phyloP scores from a whole-genome alignment of 2,888 invertebrate species.

The Oligia fasciuncula region DNA sequence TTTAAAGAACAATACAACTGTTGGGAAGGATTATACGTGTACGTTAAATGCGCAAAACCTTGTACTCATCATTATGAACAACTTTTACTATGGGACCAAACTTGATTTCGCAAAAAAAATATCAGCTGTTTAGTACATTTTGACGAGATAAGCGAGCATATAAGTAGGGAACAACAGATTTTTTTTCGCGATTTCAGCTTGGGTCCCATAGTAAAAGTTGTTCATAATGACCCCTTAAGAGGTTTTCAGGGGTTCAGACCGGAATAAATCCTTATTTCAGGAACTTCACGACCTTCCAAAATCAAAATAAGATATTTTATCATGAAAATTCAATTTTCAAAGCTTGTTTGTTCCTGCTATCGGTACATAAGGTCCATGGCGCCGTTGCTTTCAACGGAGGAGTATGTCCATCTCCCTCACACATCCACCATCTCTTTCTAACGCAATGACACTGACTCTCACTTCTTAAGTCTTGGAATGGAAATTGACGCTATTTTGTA shows the following conservation, averaged over 20 bases:
- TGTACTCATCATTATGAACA: no score
- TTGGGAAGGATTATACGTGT: no score
- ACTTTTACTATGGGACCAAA: no score
- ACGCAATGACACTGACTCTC: constrained; percentile 70
- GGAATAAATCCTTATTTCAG: not conserved
- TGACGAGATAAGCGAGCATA: no score
- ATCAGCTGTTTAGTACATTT: no score
- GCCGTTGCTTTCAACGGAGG: constrained; percentile 62
- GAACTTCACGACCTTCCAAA: not conserved
- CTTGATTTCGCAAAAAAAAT: no score
- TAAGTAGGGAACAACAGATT: no score
- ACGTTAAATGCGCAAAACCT: no score
- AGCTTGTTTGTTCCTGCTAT: constrained; percentile 25
- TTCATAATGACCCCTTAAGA: no score
- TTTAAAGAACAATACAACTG: not conserved
- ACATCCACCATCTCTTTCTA: constrained; percentile 44
- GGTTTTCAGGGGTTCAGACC: no score
- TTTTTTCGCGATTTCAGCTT: no score
- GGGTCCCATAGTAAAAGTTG: no score
- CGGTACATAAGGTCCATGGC: constrained; percentile 59
- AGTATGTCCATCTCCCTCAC: constrained; percentile 42
- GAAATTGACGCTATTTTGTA: constrained; percentile 21
- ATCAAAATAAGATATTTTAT: not conserved
- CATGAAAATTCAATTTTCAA: not conserved
- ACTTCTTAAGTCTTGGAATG: constrained; percentile 50